Evolutionary conservation across 2,113 vertebrate genomes (phyloP).

Genomic region (Boulengeromyrus knoepffleri): DNA sequence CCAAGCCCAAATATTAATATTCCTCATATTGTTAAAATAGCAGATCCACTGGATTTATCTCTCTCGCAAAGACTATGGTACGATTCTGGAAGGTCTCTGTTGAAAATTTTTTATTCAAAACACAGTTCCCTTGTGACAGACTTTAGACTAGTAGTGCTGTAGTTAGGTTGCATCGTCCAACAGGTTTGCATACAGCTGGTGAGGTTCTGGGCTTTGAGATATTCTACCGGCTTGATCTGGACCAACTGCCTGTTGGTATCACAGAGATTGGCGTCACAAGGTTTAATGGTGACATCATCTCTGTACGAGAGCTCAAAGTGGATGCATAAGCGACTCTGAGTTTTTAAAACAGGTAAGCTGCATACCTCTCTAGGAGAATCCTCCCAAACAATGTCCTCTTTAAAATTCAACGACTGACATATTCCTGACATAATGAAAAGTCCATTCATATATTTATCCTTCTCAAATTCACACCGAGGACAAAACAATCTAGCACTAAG

Average conservation of each 20-base stretch:
- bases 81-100: neutral
- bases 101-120: neutral
- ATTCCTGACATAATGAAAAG: slow-evolving; percentile 1
- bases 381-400: neutral
- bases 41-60: neutral
- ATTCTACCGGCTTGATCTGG: neutral
- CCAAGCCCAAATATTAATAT: neutral
- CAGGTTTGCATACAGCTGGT: neutral
- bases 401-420: slow-evolving; percentile 9
- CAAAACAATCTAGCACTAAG: neutral
- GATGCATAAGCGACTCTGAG: neutral
- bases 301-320: neutral
- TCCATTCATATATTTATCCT: neutral
- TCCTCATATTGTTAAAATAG: neutral
- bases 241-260: slow-evolving; percentile 8
- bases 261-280: neutral
- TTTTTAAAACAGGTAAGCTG: neutral
- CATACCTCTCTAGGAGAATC: neutral
- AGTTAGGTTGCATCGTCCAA: neutral
- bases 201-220: neutral
- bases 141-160: neutral
- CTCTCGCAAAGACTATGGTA: neutral
- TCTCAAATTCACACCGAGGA: neutral
- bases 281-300: neutral
- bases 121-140: neutral